Conservation (phyloP, 2,888 invertebrate genomes). For the Siphonodentalium dalli region DNA sequence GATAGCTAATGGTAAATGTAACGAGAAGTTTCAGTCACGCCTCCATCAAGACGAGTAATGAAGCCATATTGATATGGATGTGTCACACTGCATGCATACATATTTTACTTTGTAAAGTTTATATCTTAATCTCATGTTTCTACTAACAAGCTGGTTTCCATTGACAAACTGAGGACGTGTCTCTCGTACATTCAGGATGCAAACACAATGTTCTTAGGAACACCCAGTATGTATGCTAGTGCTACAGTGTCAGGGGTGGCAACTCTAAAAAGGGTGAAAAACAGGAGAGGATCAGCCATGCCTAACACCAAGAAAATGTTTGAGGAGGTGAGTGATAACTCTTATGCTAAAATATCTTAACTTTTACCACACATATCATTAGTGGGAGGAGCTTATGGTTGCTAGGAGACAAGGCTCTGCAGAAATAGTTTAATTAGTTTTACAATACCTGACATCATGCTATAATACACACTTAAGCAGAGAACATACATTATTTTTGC, state of each 20-base stretch:
- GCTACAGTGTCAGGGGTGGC: slow-evolving; percentile 53
- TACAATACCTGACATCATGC: too few relatives aligned
- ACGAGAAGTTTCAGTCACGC: too few relatives aligned
- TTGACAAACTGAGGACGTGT: not conserved
- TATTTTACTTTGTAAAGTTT: not conserved
- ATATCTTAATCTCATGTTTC: not conserved
- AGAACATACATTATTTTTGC: too few relatives aligned
- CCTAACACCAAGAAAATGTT: slow-evolving; percentile 98
- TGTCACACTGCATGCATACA: not conserved
- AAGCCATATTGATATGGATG: too few relatives aligned
- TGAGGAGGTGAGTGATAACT: slow-evolving; percentile 74
- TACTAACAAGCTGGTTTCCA: not conserved
- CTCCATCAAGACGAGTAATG: too few relatives aligned
- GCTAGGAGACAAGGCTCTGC: too few relatives aligned
- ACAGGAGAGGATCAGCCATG: slow-evolving; percentile 74
- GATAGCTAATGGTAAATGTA: too few relatives aligned
- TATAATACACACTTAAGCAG: too few relatives aligned
- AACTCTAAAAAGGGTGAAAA: slow-evolving; percentile 56
- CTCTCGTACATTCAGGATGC: slow-evolving; percentile 68
- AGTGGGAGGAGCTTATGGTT: too few relatives aligned
- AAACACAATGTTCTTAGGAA: slow-evolving; percentile 51
- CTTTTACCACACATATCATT: too few relatives aligned
- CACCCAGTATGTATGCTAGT: slow-evolving; percentile 47
- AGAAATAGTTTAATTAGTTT: too few relatives aligned
- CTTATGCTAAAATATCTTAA: not conserved